phyloP scores from a whole-genome alignment of 1,140 invertebrate species.

The Camponotus floridanus region DNA sequence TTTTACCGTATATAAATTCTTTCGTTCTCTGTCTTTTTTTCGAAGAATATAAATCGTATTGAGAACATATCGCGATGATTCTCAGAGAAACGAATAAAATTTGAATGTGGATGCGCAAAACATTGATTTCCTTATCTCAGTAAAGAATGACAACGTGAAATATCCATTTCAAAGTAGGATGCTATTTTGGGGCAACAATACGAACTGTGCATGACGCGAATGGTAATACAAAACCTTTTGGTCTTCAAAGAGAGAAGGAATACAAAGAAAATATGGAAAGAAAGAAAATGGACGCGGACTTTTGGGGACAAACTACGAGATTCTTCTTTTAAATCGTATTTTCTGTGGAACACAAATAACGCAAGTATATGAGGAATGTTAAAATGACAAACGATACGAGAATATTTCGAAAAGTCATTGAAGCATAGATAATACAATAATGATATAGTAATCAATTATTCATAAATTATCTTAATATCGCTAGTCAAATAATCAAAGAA shows the following conservation, averaged over 20 bases:
- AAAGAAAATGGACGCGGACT: conserved; percentile 6
- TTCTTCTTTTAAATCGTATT: conserved; percentile 14
- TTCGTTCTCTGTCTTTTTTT: neutral
- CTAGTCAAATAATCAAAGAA: too few species aligned
- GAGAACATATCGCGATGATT: neutral
- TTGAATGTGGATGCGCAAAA: neutral
- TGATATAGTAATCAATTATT: neutral
- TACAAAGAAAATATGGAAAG: neutral
- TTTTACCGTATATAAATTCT: neutral
- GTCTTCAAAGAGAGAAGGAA: conserved; percentile 5
- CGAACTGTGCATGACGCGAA: neutral
- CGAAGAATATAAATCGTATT: neutral
- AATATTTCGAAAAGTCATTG: neutral
- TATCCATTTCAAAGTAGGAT: neutral
- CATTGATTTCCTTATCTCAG: neutral
- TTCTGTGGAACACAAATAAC: neutral
- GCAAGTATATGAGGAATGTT: neutral
- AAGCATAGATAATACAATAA: neutral
- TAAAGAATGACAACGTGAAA: conserved; percentile 1
- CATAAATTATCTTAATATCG: too few species aligned
- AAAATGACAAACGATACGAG: conserved; percentile 5
- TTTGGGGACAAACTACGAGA: neutral
- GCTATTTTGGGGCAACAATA: neutral
- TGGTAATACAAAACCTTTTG: conserved; percentile 12
- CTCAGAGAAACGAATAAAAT: neutral